phyloP scores from a whole-genome alignment of 2,113 vertebrate species.

The Lepisosteus oculatus region DNA sequence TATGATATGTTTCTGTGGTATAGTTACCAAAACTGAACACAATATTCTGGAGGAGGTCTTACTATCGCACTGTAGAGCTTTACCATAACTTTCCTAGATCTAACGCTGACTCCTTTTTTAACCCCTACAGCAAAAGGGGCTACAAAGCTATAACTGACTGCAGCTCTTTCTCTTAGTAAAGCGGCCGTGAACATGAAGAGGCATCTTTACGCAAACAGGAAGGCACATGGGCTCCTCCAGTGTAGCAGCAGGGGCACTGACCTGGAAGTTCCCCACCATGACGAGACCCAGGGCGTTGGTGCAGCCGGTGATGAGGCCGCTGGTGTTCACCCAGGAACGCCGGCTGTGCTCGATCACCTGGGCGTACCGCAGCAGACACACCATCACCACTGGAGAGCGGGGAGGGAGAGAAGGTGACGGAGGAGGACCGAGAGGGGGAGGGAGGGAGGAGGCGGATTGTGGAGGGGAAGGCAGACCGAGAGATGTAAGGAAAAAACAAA shows the following conservation, averaged over 20 bases:
- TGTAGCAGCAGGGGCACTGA: conserved; percentile 29
- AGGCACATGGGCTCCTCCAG: not conserved
- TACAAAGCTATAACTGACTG: too few relatives aligned
- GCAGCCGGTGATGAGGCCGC: conserved; percentile 78
- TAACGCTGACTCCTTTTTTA: too few relatives aligned
- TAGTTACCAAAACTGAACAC: too few relatives aligned
- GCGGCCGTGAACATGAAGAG: too few relatives aligned
- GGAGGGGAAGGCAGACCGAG: not conserved
- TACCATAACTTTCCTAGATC: too few relatives aligned
- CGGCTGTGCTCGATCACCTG: conserved; percentile 85
- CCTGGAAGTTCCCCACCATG: conserved; percentile 91
- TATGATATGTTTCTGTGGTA: too few relatives aligned
- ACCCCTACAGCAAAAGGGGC: too few relatives aligned
- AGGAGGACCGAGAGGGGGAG: not conserved
- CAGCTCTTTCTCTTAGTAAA: too few relatives aligned
- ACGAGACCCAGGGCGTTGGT: conserved; percentile 81
- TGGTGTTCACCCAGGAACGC: conserved; percentile 82
- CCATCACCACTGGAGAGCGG: conserved; percentile 73
- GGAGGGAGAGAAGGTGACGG: not conserved
- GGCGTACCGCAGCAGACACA: conserved; percentile 84
- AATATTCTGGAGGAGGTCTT: too few relatives aligned
- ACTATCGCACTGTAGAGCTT: too few relatives aligned
- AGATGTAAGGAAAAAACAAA: not conserved
- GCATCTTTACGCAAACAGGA: not conserved
- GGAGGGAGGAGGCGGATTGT: not conserved